phyloP scores from a whole-genome alignment of 2,797 vertebrate species.

The Eulemur albifrons region DNA sequence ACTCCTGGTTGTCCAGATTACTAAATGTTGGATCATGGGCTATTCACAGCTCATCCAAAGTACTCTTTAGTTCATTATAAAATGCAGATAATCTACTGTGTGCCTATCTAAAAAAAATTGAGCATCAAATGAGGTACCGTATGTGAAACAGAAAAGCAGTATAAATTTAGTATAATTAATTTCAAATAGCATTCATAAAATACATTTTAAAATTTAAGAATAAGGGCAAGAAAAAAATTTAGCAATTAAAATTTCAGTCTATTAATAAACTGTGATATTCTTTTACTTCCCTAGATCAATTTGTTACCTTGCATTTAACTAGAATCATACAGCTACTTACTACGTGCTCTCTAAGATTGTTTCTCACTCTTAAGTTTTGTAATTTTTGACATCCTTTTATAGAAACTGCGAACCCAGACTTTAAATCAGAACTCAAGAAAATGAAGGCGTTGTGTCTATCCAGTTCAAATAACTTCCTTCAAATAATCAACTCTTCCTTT shows the following conservation, averaged over 20 bases:
- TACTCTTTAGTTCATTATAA: background rate
- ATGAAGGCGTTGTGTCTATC: background rate
- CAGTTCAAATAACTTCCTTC: background rate
- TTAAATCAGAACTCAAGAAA: background rate
- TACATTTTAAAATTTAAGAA: conserved; percentile 37
- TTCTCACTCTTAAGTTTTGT: background rate
- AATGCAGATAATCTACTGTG: background rate
- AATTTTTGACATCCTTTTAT: background rate
- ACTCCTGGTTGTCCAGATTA: background rate
- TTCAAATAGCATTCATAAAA: conserved; percentile 44
- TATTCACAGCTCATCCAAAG: background rate
- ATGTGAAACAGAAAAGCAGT: background rate
- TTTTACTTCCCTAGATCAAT: background rate
- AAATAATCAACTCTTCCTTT: background rate
- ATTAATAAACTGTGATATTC: background rate
- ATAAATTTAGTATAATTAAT: background rate
- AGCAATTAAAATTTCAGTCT: conserved; percentile 46
- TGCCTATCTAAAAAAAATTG: background rate
- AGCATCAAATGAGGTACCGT: conserved; percentile 8
- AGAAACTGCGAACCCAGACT: background rate
- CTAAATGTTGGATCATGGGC: background rate
- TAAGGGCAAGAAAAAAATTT: background rate
- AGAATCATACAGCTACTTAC: background rate
- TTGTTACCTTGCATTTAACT: conserved; percentile 16
- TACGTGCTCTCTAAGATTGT: background rate